Evolutionary conservation across 2,797 vertebrate species (phyloP), one percentile per base, ranked within the genome.

Genomic region (Garrulus glandarius): DNA sequence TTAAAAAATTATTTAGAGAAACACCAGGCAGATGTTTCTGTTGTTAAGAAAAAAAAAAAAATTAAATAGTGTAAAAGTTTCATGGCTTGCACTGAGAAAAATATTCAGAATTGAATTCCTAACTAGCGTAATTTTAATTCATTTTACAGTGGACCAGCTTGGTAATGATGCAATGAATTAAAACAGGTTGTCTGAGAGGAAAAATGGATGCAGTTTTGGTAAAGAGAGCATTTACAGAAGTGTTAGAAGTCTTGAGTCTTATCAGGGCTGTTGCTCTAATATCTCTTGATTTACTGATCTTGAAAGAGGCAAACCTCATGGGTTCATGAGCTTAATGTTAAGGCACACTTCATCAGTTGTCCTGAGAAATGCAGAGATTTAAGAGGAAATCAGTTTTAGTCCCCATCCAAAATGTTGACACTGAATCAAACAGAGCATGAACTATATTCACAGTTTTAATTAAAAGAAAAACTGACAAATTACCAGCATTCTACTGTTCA

Each of bases 401-500:
- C 88, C 76, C 92, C 94, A 76, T 97, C 96, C 97, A 89, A 96
- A 96, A 96, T 94, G 88, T 96, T 97, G 92, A 92, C 96, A 87
- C 91, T 59, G 95, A 97, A 97, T 95, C 82, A 96, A 97, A 96
- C 89, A 93, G 88, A 97, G 88, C 87, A 95, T 97, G 97, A 97
- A 96, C 84, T 95, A 97, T 93, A 95, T 75, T 96, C 81, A 75
- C 75, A 93, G 79, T 96, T 97, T 71, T 97, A 97, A 97, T 97
- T 97, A 97, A 97, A 98, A 97, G 94, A 96, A 97, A 97, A 97
- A 64, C 84, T 97, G 91, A 93, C 96, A 97, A 95, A 93, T 97
- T 96, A 83, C 92, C 92, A 95, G 47, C 88, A 64, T 97, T 96
- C 86, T 96, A 56, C 80, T 97, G 88, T 97, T 97, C 92, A 68